These are phyloP conservation scores for Dyspetes luteomarginatus DNA, from an alignment of 2,888 invertebrate genomes.

Conservation along the genomic window DNA sequence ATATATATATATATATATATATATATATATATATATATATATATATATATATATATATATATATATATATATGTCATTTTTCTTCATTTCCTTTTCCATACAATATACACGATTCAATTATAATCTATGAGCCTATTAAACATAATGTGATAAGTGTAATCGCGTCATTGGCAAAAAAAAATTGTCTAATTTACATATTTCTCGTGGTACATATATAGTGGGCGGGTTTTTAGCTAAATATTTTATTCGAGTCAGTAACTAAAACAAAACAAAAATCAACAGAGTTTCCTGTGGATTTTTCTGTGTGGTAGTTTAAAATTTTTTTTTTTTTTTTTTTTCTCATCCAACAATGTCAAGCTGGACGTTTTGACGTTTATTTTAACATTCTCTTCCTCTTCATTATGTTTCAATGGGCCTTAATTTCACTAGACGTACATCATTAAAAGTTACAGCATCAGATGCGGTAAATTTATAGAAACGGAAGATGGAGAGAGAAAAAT, in stretches of 20 bases:
- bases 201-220: constrained; percentile 21
- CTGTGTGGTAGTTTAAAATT: background rate
- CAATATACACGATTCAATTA: constrained; percentile 37
- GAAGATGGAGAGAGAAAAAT: constrained; percentile 3
- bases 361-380: constrained; percentile 16
- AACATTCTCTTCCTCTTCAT: constrained; percentile 16
- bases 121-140: constrained; percentile 44
- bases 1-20: constrained; percentile 37
- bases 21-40: too few relatives aligned
- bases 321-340: background rate
- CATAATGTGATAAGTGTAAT: constrained; percentile 21
- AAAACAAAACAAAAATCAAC: constrained; percentile 28
- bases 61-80: constrained; percentile 56
- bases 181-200: constrained; percentile 26
- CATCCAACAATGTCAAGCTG: constrained; percentile 1
- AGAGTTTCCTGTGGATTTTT: background rate
- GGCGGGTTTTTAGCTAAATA: constrained; percentile 28
- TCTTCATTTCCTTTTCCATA: constrained; percentile 10
- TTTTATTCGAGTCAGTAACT: constrained; percentile 53
- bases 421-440: constrained; percentile 10
- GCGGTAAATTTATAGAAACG: background rate
- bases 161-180: constrained; percentile 16
- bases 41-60: constrained; percentile 32
- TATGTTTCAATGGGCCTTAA: constrained; percentile 36
- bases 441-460: constrained; percentile 33